Conservation (phyloP, 1,140 invertebrate species). For the Caerostris darwini region DNA sequence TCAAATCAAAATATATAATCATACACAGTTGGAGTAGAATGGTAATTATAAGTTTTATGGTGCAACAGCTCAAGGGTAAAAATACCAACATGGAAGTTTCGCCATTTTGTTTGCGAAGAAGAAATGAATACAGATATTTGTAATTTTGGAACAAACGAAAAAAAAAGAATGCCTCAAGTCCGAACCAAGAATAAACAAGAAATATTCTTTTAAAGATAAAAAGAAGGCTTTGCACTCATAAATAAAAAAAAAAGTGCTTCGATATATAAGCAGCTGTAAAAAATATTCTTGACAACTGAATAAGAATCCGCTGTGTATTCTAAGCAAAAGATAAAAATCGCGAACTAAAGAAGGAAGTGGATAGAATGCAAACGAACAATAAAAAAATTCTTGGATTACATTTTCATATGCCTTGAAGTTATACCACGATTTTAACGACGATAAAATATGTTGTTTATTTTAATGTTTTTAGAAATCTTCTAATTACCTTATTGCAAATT, state of each 20-base stretch:
- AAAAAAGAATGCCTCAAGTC: neutral
- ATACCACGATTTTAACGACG: neutral
- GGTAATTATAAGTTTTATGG: conserved; percentile 33
- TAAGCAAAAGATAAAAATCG: neutral
- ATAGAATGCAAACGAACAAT: neutral
- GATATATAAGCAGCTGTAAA: neutral
- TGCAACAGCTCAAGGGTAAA: neutral
- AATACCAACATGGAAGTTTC: neutral
- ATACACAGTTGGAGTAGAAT: neutral
- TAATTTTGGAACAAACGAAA: conserved; percentile 17
- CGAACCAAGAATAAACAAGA: conserved; percentile 20
- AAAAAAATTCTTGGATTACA: neutral
- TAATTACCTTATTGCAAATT: conserved; percentile 9
- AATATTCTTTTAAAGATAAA: neutral
- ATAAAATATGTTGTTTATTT: conserved; percentile 3
- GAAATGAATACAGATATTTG: neutral
- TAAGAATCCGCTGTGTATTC: neutral
- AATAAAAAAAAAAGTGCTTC: neutral
- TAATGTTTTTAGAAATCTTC: neutral
- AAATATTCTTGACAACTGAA: conserved; percentile 24
- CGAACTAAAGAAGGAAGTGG: neutral
- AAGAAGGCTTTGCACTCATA: conserved; percentile 41
- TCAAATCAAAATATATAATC: neutral
- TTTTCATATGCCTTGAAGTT: conserved; percentile 2
- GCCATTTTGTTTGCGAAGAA: neutral